Evolutionary conservation across 2,797 vertebrate genomes (phyloP), one percentile per base, ranked within the genome.

Genomic region (Schizothorax lantsangensis): DNA sequence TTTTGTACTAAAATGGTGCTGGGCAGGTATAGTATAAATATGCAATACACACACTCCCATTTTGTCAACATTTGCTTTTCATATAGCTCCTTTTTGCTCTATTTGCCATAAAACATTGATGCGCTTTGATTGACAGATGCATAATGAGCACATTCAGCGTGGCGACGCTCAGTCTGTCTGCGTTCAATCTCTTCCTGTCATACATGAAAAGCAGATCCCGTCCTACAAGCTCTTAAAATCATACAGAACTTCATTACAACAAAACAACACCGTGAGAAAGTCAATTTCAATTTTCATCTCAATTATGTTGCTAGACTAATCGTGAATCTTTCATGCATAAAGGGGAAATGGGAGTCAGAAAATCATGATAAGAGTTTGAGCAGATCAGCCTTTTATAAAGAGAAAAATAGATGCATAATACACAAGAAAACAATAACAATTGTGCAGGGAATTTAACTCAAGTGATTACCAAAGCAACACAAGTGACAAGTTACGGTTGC

Each of bases 131-230:
- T 71, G 64, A 81, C 72, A 89, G 33, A 87, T 30, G 26, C 64
- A 69, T 38, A 26, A 84, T 33, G 59, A 87, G 89, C 84, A 88
- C 88, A 86, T 91, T 91, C 87, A 88, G 85, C 47, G 59, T 74
- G 72, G 19, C 83, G 45, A 84, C 81, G 5, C 12, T 83, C 80
- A 72, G 80, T 52, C 36, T 62, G 79, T 66, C 73, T 73, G 47
- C 9, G 26, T 47, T 68, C 26, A 4, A 68, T 84, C 57, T 80
- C 3, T 68, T 69, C 78, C 88, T 21, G 52, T 83, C 64, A 38
- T 23, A 54, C 49, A 78, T 43, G 21, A 26, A 85, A 81, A 78
- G 66, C 6, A 4, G 6, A 59, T 10, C 54, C 36, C 43, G 30
- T 66, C 54, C 62, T 66, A 77, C 12, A 86, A 89, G 74, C 86